Percentiles rank a stretch among this genome's conserved stretches.
phyloP scores from a whole-genome alignment of 2,113 vertebrate species.

The Larimichthys crocea region DNA sequence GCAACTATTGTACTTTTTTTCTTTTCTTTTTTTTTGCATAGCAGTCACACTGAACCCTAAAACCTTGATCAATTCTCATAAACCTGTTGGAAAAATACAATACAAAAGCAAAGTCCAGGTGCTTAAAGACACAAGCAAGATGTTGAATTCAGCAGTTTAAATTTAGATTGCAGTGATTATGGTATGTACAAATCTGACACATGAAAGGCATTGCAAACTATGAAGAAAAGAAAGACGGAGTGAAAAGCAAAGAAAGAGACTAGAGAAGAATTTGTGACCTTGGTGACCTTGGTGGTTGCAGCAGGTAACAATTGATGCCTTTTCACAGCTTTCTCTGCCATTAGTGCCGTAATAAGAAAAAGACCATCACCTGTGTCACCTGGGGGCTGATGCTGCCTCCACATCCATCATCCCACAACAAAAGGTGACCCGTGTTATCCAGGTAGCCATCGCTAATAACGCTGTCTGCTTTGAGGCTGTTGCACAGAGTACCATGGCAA shows the following conservation, averaged over 20 bases:
- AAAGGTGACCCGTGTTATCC: conserved; percentile 49
- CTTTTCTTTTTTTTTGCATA: neutral
- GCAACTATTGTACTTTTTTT: neutral
- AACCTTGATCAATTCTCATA: neutral
- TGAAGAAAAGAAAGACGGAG: no score
- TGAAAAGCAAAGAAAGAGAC: neutral
- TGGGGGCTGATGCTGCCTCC: conserved; percentile 33
- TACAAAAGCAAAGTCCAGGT: neutral
- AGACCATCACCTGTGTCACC: conserved; percentile 43
- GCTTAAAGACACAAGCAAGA: neutral
- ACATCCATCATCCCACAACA: conserved; percentile 56
- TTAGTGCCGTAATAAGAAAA: conserved; percentile 34
- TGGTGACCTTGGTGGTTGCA: conserved; percentile 20
- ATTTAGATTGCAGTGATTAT: neutral
- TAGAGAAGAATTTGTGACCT: conserved; percentile 25
- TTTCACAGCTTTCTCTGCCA: conserved; percentile 44
- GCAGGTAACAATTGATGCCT: conserved; percentile 30
- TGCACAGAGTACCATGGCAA: neutral
- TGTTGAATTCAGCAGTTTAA: neutral
- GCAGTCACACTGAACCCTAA: neutral
- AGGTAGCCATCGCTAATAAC: conserved; percentile 21
- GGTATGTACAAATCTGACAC: neutral
- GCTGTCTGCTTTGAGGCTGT: conserved; percentile 11
- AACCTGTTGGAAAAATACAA: neutral
- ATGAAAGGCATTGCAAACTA: neutral